Evolutionary conservation across 2,888 invertebrate species (phyloP).

Genomic region (Drosophila helvetica): DNA sequence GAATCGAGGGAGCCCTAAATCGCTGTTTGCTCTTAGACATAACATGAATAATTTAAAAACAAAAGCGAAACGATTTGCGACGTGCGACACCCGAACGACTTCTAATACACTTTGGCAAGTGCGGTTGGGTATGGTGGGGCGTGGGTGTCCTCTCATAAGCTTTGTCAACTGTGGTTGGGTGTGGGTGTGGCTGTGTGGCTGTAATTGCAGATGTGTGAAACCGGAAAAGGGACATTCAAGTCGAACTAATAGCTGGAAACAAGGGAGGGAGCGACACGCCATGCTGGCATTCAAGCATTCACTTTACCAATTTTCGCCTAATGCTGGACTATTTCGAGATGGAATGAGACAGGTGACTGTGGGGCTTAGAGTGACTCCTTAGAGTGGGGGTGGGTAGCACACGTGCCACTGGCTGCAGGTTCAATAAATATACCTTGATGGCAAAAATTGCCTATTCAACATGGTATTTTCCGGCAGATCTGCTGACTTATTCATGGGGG

Average conservation of each 20-base stretch:
- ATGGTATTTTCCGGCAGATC: slow-evolving; percentile 35
- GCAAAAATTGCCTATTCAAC: slow-evolving; percentile 48
- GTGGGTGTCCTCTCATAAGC: neutral
- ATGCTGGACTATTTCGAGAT: slow-evolving; percentile 46
- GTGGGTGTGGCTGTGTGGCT: slow-evolving; percentile 3
- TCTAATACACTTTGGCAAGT: slow-evolving; percentile 38
- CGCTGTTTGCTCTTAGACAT: slow-evolving; percentile 62
- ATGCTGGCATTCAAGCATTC: slow-evolving; percentile 44
- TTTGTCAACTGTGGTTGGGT: neutral
- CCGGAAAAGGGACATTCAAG: slow-evolving; percentile 20
- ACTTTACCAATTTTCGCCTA: slow-evolving; percentile 50
- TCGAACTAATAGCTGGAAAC: slow-evolving; percentile 24
- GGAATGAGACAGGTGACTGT: slow-evolving; percentile 20
- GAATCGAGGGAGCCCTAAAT: slow-evolving; percentile 39
- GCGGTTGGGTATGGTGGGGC: neutral
- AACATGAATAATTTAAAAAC: slow-evolving; percentile 70
- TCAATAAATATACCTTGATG: slow-evolving; percentile 49
- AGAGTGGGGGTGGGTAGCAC: slow-evolving; percentile 28
- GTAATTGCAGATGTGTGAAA: slow-evolving; percentile 48
- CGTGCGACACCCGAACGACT: slow-evolving; percentile 33
- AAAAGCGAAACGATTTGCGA: slow-evolving; percentile 57
- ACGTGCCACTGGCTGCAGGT: slow-evolving; percentile 48
- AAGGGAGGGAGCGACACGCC: slow-evolving; percentile 17
- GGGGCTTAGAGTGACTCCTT: neutral
- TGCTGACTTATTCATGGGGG: slow-evolving; percentile 42